Evolutionary conservation across 2,888 invertebrate species (phyloP).

Genomic region (Anodontia alba): DNA sequence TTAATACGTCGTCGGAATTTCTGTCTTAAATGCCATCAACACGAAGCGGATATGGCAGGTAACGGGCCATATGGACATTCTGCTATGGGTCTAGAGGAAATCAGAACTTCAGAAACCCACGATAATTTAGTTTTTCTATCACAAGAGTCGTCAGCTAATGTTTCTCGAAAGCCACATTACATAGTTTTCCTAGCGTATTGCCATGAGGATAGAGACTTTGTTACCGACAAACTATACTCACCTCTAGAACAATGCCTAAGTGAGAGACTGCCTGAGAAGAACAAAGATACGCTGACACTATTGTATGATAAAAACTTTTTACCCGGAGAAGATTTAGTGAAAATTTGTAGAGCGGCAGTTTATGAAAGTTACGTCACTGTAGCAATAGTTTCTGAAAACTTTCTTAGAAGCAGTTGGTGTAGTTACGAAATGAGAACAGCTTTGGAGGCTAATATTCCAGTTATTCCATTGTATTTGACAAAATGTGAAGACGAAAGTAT

Average conservation of each 20-base stretch:
- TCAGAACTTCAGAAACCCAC: background rate
- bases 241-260: background rate
- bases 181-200: background rate
- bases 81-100: background rate
- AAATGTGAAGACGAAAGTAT: background rate
- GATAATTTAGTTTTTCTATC: background rate
- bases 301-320: background rate
- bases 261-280: background rate
- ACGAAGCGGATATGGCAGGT: background rate
- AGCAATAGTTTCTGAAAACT: background rate
- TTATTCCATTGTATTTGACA: background rate
- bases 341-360: background rate
- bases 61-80: background rate
- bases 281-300: background rate
- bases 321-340: background rate
- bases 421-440: conserved; percentile 1
- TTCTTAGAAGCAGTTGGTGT: background rate
- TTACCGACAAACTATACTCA: background rate
- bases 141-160: background rate
- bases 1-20: background rate
- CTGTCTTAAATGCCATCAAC: background rate
- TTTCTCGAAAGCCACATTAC: background rate
- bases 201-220: background rate
- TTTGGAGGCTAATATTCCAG: background rate
- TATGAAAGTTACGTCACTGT: background rate